Evolutionary conservation across 2,888 invertebrate species (phyloP), one percentile per base, ranked within the genome.

Genomic region (Zelleria hepariella): DNA sequence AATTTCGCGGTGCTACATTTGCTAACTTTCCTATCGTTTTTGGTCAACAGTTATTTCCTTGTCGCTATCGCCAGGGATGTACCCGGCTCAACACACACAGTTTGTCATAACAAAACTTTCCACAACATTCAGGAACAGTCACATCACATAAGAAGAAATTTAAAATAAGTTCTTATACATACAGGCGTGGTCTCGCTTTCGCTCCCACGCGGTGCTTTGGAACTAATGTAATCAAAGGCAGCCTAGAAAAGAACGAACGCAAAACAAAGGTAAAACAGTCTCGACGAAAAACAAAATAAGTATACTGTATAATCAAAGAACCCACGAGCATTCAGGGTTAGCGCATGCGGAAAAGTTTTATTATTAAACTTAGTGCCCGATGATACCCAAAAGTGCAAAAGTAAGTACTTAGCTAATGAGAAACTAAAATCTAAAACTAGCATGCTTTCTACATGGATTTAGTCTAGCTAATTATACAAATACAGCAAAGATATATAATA

Each of bases 121-220:
- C 10, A 51, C 2, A 10, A 51, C 20, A 51, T 51, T 25, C 25
- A 26, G 32, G n/a, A 47, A 57, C 23, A 49, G 6, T 18, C 20
- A 58, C 1, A 58, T 26, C 15, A 42, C 2, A 21, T 23, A 74
- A 65, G 69, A 69, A 68, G 71, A 74, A 42, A 42, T 42, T 32
- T 15, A 42, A 15, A 42, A 74, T 72, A 75, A 77, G 78, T 71
- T 67, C 68, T 69, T 90, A 91, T 93, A 93, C 93, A 91, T 93
- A 94, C 93, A 86, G 93, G 93, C 69, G 91, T 91, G 73, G 85
- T 88, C 80, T 93, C 94, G 89, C 89, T 85, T 87, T 89, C 67
- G 72, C 77, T 78, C 75, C 77, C 80, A 64, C 83, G 82, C 59
- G 75, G 78, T 79, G 77, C 75, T 79, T 82, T 75, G 72, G 78